A percentile compares a stretch with the other conserved stretches of the same genome.
Evolutionary conservation across 2,797 vertebrate species (phyloP).

Genomic region (Triplophysa yarkandensis): DNA sequence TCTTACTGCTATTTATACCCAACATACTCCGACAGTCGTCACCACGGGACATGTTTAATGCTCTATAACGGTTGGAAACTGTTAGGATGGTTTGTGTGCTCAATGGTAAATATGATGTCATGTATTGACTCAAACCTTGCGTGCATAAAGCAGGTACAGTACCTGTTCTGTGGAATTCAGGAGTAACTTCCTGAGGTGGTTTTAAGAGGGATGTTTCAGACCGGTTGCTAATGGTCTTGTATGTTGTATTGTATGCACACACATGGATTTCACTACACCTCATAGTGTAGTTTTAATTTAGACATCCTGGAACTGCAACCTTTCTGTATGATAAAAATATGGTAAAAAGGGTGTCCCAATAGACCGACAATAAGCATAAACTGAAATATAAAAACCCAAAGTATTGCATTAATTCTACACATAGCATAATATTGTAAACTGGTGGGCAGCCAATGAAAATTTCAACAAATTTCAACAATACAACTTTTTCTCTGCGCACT

Average conservation of each 20-base stretch:
- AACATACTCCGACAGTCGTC: slow-evolving; percentile 56
- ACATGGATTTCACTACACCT: slow-evolving; percentile 40
- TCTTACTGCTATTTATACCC: slow-evolving; percentile 59
- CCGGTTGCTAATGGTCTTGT: slow-evolving; percentile 21
- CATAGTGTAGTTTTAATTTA: not conserved
- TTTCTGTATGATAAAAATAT: too few relatives aligned
- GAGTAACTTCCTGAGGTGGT: slow-evolving; percentile 44
- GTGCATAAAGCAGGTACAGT: slow-evolving; percentile 32
- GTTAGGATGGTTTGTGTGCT: slow-evolving; percentile 55
- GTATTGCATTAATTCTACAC: too few relatives aligned
- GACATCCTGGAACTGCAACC: too few relatives aligned
- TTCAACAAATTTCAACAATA: too few relatives aligned
- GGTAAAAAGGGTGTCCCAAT: too few relatives aligned
- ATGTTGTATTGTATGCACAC: not conserved
- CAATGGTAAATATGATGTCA: slow-evolving; percentile 66
- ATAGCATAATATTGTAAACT: too few relatives aligned
- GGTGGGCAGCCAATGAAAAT: too few relatives aligned
- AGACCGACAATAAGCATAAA: too few relatives aligned
- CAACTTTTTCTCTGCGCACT: too few relatives aligned
- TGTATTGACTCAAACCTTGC: slow-evolving; percentile 54
- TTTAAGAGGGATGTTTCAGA: slow-evolving; percentile 43
- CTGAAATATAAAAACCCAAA: too few relatives aligned
- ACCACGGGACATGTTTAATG: slow-evolving; percentile 49
- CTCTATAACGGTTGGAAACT: slow-evolving; percentile 50
- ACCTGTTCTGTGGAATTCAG: slow-evolving; percentile 39